A percentile compares a stretch with the other conserved stretches of the same genome.
phyloP scores from a whole-genome alignment of 2,797 vertebrate species.

The Microctenopoma steveboyesi region DNA sequence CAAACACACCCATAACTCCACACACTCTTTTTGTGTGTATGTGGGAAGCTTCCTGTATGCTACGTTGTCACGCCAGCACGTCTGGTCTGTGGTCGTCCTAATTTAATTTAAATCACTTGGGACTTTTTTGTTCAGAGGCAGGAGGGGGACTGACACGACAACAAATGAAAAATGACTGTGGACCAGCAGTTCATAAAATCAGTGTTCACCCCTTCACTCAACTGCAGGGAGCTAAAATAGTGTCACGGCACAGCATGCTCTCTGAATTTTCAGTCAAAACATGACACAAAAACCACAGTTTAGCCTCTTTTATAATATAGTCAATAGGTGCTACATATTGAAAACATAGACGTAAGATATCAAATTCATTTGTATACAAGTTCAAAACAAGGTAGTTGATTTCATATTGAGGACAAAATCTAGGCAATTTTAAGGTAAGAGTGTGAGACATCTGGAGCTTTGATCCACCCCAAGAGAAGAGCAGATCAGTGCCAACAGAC shows the following conservation, averaged over 20 bases:
- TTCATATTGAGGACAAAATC: no score
- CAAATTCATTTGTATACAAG: not conserved
- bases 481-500: no score
- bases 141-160: constrained; percentile 8
- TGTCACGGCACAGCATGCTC: not conserved
- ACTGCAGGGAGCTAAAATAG: constrained; percentile 8
- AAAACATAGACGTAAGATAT: not conserved
- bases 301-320: no score
- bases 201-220: not conserved
- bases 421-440: no score
- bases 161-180: constrained; percentile 31
- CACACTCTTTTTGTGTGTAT: not conserved
- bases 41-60: not conserved
- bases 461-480: no score
- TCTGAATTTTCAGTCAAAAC: no score
- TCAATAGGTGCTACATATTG: no score
- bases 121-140: not conserved
- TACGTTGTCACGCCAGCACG: not conserved
- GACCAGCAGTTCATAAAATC: constrained; percentile 5
- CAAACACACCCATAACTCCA: not conserved
- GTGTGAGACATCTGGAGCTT: no score
- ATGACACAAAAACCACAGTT: no score
- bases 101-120: constrained; percentile 12
- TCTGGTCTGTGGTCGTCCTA: constrained; percentile 1
- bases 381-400: not conserved